phyloP scores from a whole-genome alignment of 1,140 invertebrate species.

The Dreissena polymorpha region DNA sequence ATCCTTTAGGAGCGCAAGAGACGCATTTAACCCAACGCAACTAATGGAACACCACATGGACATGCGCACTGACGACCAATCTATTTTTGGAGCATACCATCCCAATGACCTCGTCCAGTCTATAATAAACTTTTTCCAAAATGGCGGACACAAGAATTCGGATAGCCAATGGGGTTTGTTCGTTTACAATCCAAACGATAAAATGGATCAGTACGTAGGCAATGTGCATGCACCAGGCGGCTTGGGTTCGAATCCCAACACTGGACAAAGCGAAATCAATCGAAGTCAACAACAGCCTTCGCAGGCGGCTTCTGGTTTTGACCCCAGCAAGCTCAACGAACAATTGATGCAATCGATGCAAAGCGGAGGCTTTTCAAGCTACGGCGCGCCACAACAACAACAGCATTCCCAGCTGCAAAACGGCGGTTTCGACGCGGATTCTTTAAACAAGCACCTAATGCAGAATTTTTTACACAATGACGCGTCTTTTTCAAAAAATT shows the following conservation, averaged over 20 bases:
- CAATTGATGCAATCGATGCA: not conserved
- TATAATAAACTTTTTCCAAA: slow-evolving; percentile 37
- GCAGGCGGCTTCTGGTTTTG: not conserved
- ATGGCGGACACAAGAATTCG: slow-evolving; percentile 17
- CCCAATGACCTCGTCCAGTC: slow-evolving; percentile 46
- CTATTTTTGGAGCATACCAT: slow-evolving; percentile 49
- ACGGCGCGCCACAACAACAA: not conserved
- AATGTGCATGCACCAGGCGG: slow-evolving; percentile 1
- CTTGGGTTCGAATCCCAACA: not conserved
- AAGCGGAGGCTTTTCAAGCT: not conserved
- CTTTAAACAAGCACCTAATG: slow-evolving; percentile 10
- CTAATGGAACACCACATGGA: slow-evolving; percentile 53
- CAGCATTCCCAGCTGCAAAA: not conserved
- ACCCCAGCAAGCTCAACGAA: slow-evolving; percentile 30
- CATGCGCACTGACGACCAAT: slow-evolving; percentile 48
- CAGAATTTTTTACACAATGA: slow-evolving; percentile 6
- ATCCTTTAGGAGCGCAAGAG: not conserved
- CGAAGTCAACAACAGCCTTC: not conserved
- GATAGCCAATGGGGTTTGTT: slow-evolving; percentile 35
- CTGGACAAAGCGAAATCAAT: not conserved
- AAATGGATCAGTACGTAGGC: slow-evolving; percentile 38
- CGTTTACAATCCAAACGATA: slow-evolving; percentile 52
- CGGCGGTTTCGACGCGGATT: slow-evolving; percentile 25
- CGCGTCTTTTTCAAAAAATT: not conserved
- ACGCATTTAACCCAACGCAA: slow-evolving; percentile 50